These are phyloP conservation scores for Micronycteris hirsuta DNA, from an alignment of 2,113 vertebrate species.

Conservation along the genomic window DNA sequence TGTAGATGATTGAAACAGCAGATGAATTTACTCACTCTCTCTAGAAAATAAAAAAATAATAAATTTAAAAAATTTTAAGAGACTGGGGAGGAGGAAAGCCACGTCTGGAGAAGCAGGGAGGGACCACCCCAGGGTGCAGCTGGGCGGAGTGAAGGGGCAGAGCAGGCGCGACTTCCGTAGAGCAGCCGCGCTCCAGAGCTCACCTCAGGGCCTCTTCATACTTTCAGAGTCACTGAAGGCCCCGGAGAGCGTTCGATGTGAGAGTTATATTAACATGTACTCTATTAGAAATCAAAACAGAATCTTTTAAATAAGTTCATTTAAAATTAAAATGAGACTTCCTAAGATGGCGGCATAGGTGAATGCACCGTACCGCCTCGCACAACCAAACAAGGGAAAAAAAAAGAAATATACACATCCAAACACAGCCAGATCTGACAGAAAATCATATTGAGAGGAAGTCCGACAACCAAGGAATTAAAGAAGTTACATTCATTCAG, in stretches of 20 bases:
- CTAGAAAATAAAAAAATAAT: background rate
- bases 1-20: background rate
- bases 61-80: background rate
- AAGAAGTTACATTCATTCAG: too few relatives aligned
- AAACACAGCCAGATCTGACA: too few relatives aligned
- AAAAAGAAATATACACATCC: too few relatives aligned
- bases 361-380: too few relatives aligned
- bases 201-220: background rate
- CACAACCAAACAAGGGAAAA: too few relatives aligned
- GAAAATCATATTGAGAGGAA: too few relatives aligned
- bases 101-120: background rate
- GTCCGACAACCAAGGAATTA: too few relatives aligned
- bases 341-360: too few relatives aligned
- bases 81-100: background rate
- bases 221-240: background rate
- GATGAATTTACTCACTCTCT: background rate
- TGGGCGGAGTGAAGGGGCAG: background rate
- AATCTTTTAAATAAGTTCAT: background rate
- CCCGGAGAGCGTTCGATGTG: background rate
- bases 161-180: background rate
- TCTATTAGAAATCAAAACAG: background rate
- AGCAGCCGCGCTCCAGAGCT: background rate
- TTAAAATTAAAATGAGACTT: too few relatives aligned
- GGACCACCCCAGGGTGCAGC: too few relatives aligned
- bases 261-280: background rate